Evolutionary conservation across 2,113 vertebrate genomes (phyloP).

Genomic region (Alces alces): DNA sequence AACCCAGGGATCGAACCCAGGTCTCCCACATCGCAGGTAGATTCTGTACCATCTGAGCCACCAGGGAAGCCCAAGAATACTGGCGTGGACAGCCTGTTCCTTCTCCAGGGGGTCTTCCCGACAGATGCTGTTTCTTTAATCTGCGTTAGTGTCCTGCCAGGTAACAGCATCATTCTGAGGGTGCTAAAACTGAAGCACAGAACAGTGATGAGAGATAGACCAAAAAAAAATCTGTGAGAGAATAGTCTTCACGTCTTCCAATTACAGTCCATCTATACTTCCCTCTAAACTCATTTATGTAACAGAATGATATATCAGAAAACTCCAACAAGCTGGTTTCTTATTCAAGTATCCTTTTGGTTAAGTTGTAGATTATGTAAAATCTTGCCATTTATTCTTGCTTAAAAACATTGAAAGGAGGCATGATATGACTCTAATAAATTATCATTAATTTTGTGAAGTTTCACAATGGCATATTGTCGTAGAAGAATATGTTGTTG

Average conservation of each 20-base stretch:
- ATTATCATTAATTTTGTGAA: background rate
- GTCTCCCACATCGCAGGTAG: background rate
- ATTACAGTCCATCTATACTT: rapidly evolving
- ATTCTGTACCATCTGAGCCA: background rate
- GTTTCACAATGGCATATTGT: background rate
- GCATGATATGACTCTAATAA: background rate
- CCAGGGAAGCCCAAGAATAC: background rate
- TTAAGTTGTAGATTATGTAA: background rate
- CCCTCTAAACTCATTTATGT: background rate
- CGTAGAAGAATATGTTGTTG: background rate
- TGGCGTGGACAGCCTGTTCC: background rate
- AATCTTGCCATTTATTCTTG: background rate
- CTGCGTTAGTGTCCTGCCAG: background rate
- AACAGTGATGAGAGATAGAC: background rate
- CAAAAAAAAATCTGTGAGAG: background rate
- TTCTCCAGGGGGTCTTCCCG: background rate
- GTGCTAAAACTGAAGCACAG: background rate
- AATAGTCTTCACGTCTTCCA: background rate
- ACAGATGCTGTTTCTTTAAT: background rate
- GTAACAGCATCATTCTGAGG: background rate
- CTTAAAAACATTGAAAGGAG: background rate
- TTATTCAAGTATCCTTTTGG: background rate
- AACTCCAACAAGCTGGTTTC: background rate
- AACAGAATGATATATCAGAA: background rate
- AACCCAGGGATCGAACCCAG: background rate